A percentile compares a stretch with the other conserved stretches of the same genome.
phyloP scores from a whole-genome alignment of 1,140 invertebrate genomes.

The Cydia splendana region DNA sequence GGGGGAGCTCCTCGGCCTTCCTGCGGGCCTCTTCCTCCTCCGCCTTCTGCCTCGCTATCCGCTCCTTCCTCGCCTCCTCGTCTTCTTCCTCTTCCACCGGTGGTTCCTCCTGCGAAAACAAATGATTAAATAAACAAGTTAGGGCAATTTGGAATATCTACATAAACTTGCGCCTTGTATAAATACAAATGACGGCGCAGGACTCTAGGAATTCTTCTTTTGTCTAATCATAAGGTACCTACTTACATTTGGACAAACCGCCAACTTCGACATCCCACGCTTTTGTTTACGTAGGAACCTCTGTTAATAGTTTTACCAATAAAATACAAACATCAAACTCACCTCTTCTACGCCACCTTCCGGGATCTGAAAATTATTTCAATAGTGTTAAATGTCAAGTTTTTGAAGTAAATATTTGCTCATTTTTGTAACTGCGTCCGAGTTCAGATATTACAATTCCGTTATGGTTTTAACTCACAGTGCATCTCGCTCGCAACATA shows the following conservation, averaged over 20 bases:
- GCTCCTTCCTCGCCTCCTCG: conserved; percentile 62
- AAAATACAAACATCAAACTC: conserved; percentile 13
- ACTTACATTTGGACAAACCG: too few species aligned
- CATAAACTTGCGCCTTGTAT: not conserved
- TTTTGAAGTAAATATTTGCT: not conserved
- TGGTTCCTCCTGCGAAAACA: conserved; percentile 53
- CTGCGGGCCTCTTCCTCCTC: conserved; percentile 68
- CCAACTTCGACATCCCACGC: too few species aligned
- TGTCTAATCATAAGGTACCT: too few species aligned
- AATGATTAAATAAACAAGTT: not conserved
- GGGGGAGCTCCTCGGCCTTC: conserved; percentile 66
- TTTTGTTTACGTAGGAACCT: too few species aligned
- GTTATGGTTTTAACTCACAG: too few species aligned
- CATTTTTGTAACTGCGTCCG: too few species aligned
- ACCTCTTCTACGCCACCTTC: conserved; percentile 44
- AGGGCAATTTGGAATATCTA: not conserved
- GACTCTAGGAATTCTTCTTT: too few species aligned
- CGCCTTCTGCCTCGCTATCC: conserved; percentile 55
- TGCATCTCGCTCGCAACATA: too few species aligned
- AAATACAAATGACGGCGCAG: too few species aligned
- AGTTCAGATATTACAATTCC: too few species aligned
- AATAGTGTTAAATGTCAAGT: not conserved
- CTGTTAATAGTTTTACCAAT: not conserved
- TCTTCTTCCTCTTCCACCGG: conserved; percentile 64
- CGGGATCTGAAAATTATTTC: conserved; percentile 38